Conservation (phyloP, 2,888 invertebrate genomes). For the Rhaphigaster nebulosa region DNA sequence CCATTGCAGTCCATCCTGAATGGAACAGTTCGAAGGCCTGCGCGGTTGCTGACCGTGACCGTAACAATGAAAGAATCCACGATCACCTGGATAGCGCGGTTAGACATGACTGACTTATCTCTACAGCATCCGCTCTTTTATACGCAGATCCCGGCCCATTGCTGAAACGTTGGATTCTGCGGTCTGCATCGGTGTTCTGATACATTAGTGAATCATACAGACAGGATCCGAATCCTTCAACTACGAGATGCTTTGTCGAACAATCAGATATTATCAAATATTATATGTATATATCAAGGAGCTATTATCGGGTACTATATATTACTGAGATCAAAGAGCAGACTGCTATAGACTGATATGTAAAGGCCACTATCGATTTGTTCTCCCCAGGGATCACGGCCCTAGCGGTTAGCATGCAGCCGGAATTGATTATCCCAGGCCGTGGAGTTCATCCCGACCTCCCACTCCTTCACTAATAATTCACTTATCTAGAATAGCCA, state of each 20-base stretch:
- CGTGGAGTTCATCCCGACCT: background rate
- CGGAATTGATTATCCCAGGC: slow-evolving; percentile 33
- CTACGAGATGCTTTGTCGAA: background rate
- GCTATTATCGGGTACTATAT: background rate
- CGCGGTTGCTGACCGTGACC: background rate
- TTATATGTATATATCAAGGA: background rate
- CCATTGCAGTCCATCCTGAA: background rate
- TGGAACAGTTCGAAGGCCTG: background rate
- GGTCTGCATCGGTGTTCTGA: background rate
- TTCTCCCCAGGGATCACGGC: background rate
- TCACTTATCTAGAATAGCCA: background rate
- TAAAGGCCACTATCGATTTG: slow-evolving; percentile 34
- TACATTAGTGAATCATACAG: background rate
- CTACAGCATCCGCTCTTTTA: slow-evolving; percentile 1
- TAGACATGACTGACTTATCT: slow-evolving; percentile 19
- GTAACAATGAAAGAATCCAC: slow-evolving; percentile 6
- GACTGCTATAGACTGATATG: background rate
- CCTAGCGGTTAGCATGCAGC: slow-evolving; percentile 4
- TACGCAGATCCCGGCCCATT: background rate
- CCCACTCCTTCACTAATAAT: background rate
- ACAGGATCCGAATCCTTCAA: background rate
- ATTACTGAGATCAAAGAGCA: background rate
- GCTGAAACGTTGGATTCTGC: background rate
- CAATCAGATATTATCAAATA: background rate
- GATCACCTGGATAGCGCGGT: background rate